Evolutionary conservation across 2,888 invertebrate species (phyloP).

Genomic region (Heteromyza rotundicornis): DNA sequence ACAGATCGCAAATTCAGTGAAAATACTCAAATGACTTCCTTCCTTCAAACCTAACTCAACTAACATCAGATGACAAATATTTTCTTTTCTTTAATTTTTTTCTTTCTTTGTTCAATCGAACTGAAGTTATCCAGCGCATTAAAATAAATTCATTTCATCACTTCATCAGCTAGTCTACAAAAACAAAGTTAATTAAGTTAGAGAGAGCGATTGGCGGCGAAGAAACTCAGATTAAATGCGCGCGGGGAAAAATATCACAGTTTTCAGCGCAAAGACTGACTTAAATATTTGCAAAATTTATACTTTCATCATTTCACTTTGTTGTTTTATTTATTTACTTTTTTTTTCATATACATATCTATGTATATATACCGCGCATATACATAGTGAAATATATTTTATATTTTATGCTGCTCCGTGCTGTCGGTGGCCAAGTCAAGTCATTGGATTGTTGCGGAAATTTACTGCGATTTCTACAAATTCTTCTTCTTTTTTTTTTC

Average conservation of each 20-base stretch:
- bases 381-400: neutral
- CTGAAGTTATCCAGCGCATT: no score
- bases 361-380: neutral
- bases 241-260: neutral
- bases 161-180: no score
- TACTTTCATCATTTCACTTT: constrained; percentile 6
- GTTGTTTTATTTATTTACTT: neutral
- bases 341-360: constrained; percentile 3
- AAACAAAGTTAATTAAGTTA: no score
- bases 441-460: neutral
- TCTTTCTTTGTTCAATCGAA: no score
- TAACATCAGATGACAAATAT: no score
- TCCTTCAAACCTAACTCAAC: no score
- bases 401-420: neutral
- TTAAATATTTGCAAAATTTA: constrained; percentile 7
- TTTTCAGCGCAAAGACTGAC: neutral
- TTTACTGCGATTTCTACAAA: constrained; percentile 6
- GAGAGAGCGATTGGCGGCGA: neutral
- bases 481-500: constrained; percentile 2
- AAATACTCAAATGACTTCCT: no score
- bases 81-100: no score
- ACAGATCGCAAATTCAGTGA: no score
- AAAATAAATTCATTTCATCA: no score
- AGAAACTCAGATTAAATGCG: neutral
- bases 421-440: neutral